Conservation (phyloP, 2,113 vertebrate genomes). For the Neolamprologus kungweensis region DNA sequence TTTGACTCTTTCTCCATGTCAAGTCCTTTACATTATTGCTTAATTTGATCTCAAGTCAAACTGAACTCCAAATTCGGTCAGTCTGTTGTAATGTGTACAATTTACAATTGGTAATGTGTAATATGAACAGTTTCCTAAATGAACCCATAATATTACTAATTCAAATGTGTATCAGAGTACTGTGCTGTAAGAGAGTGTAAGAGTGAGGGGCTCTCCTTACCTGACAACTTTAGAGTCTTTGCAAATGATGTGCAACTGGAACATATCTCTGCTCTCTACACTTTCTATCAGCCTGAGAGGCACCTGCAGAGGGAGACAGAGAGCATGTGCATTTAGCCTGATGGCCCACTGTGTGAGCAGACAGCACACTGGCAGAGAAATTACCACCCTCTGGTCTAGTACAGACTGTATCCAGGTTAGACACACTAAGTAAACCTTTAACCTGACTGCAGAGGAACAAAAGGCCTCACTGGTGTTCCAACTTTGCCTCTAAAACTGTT, state of each 20-base stretch:
- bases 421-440: not conserved
- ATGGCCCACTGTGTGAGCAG: not conserved
- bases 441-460: not conserved
- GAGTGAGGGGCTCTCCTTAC: constrained; percentile 51
- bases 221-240: constrained; percentile 99
- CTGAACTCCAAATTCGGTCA: not conserved
- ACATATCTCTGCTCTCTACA: constrained; percentile 98
- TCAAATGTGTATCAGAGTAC: not conserved
- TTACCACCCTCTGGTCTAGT: constrained; percentile 17
- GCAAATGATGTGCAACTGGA: constrained; percentile 97
- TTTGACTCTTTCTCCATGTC: not conserved
- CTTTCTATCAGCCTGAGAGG: constrained; percentile 96
- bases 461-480: not conserved
- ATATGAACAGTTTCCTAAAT: not conserved
- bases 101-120: not conserved
- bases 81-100: not conserved
- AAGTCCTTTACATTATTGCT: not conserved
- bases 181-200: not conserved
- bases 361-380: not conserved
- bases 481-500: not conserved
- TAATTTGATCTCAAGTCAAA: not conserved
- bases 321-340: not conserved
- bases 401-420: not conserved
- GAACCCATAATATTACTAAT: not conserved
- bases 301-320: constrained; percentile 76